Evolutionary conservation across 2,888 invertebrate species (phyloP), one percentile per base, ranked within the genome.

Genomic region (Drosophila formosana): DNA sequence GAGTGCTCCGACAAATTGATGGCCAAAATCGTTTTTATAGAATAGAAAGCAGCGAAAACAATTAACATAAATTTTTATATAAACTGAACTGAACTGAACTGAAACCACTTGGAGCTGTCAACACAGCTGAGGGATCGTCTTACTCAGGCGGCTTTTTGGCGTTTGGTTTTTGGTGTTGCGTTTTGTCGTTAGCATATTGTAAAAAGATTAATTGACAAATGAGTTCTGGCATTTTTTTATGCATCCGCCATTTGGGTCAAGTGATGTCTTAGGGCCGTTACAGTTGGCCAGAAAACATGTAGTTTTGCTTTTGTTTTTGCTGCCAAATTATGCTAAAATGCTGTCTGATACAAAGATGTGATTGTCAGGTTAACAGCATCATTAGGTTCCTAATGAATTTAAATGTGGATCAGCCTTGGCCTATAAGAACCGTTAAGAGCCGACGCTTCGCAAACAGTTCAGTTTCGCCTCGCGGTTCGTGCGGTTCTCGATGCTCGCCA

Each of bases 341-440:
- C 26, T 37, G 45, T 32, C 55, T 61, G 80, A 75, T 78, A 78
- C 64, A 72, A 50, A 13, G n/a, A 51, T 63, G 69, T 78, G 73
- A 85, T 78, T 73, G 82, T 66, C 78, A 66, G 11, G 57, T 80
- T 75, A 62, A 72, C 57, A 47, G 71, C 64, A 62, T 39, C 70
- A 78, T 82, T 79, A 72, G 61, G 57, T 68, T 58, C 4, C 50
- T 61, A 58, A 47, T 55, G 39, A 51, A 60, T 66, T 26, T 49
- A 49, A 71, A 69, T 34, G 41, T 13, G 28, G 43, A 11, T 34
- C 45, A 57, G 8, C 32, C 8, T 23, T 67, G 55, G 75, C 76
- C 75, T 91, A 90, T 90, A 91, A 91, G 89, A 87, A 78, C 75
- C 66, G 74, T 82, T 84, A 69, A 63, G 53, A 3, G 43, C 26